Conservation (phyloP, 2,888 invertebrate species). For the Mamestra brassicae region DNA sequence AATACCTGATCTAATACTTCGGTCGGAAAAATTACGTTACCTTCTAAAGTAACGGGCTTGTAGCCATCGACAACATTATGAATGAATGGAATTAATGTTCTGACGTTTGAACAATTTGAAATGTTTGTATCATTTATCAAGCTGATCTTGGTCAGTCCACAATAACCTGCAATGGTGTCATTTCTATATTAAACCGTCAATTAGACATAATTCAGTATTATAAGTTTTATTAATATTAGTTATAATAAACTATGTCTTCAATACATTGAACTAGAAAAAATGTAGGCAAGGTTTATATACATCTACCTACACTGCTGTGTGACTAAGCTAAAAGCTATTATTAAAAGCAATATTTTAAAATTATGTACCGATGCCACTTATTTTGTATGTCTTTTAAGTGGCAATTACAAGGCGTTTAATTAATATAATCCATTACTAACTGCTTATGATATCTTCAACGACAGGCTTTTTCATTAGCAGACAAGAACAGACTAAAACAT, state of each 20-base stretch:
- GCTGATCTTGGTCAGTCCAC: slow-evolving; percentile 14
- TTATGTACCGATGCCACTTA: background rate
- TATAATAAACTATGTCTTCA: slow-evolving; percentile 7
- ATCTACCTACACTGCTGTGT: slow-evolving; percentile 45
- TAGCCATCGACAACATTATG: slow-evolving; percentile 22
- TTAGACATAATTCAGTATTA: background rate
- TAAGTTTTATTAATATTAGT: background rate
- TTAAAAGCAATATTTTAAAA: slow-evolving; percentile 3
- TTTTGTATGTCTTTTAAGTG: background rate
- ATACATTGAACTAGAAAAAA: slow-evolving; percentile 31
- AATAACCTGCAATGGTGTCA: background rate
- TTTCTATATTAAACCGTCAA: slow-evolving; percentile 4
- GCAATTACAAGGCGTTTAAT: background rate
- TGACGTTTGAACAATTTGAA: slow-evolving; percentile 22
- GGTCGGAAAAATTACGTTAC: slow-evolving; percentile 42
- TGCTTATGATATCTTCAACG: background rate
- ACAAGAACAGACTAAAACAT: background rate
- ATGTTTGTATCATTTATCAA: slow-evolving; percentile 33
- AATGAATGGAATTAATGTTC: slow-evolving; percentile 36
- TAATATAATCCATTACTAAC: background rate
- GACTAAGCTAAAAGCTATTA: slow-evolving; percentile 21
- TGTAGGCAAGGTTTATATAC: slow-evolving; percentile 35
- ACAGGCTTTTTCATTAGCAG: background rate
- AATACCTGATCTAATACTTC: slow-evolving; percentile 40
- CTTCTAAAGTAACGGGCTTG: slow-evolving; percentile 41